Conservation (phyloP, 1,140 invertebrate genomes). For the Leptinotarsa texana region DNA sequence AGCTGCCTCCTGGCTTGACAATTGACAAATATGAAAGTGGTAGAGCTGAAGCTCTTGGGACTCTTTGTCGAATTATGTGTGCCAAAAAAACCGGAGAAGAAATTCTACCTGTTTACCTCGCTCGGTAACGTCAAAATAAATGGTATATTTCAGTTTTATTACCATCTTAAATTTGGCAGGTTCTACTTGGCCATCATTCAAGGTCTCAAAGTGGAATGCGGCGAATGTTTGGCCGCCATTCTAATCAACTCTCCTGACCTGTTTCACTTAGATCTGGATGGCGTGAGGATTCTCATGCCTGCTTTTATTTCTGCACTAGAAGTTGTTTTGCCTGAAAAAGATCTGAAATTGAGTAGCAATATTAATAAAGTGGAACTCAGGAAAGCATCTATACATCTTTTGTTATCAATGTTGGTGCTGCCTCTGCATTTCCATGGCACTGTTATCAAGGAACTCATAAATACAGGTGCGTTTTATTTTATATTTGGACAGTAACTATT, state of each 20-base stretch:
- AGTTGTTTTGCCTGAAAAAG: slow-evolving; percentile 73
- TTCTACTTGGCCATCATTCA: slow-evolving; percentile 88
- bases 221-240: slow-evolving; percentile 77
- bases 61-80: slow-evolving; percentile 93
- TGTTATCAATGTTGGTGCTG: slow-evolving; percentile 86
- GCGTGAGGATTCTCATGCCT: slow-evolving; percentile 88
- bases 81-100: slow-evolving; percentile 95
- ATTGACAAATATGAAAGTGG: slow-evolving; percentile 80
- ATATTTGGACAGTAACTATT: too few species aligned
- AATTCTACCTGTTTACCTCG: slow-evolving; percentile 91
- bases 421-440: slow-evolving; percentile 90
- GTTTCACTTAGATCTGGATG: slow-evolving; percentile 89
- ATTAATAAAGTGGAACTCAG: slow-evolving; percentile 80
- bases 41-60: slow-evolving; percentile 91
- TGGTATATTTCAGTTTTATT: background rate
- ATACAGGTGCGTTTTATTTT: slow-evolving; percentile 42
- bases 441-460: slow-evolving; percentile 73
- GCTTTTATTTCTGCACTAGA: slow-evolving; percentile 85
- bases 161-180: slow-evolving; percentile 12
- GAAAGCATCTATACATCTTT: slow-evolving; percentile 85
- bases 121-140: slow-evolving; percentile 58
- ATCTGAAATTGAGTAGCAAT: slow-evolving; percentile 65
- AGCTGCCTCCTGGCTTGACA: slow-evolving; percentile 59
- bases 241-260: slow-evolving; percentile 79
- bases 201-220: slow-evolving; percentile 78